These are phyloP conservation scores for Branchinecta lynchi DNA, from an alignment of 1,140 invertebrate species.

Conservation along the genomic window DNA sequence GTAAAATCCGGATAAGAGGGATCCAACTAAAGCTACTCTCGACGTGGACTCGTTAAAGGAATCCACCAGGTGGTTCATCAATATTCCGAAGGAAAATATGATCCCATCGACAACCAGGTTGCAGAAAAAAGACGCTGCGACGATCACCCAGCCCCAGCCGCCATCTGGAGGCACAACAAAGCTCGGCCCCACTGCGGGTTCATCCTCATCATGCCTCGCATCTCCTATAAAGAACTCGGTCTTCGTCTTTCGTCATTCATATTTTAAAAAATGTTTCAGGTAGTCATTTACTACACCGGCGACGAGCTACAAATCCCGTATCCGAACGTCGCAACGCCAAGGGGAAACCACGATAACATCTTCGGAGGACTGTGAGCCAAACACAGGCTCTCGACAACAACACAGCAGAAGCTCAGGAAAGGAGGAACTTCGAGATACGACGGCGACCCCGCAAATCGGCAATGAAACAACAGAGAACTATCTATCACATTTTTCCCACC, in stretches of 20 bases:
- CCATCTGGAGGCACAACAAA: conserved; percentile 23
- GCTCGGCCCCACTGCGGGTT: background rate
- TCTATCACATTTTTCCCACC: no score
- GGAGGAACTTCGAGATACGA: no score
- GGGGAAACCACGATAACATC: no score
- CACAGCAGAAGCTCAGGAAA: no score
- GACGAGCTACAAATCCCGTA: no score
- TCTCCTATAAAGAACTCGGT: conserved; percentile 1
- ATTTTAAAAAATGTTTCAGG: no score
- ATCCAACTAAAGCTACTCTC: conserved; percentile 63
- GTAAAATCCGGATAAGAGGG: conserved; percentile 81
- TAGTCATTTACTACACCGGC: no score
- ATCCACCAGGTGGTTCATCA: conserved; percentile 42
- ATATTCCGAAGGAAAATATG: conserved; percentile 73
- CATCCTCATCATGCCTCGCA: background rate
- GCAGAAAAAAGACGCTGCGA: conserved; percentile 79
- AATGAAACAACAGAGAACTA: no score
- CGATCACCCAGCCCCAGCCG: conserved; percentile 45
- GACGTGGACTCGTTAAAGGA: conserved; percentile 45
- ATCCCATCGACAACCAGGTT: conserved; percentile 93
- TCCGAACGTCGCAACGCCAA: no score
- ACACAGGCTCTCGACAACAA: no score
- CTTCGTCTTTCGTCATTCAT: background rate
- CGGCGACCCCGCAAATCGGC: no score
- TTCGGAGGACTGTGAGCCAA: no score